These are phyloP conservation scores for Drosophila repletoides DNA, from an alignment of 1,140 invertebrate species.

Conservation along the genomic window DNA sequence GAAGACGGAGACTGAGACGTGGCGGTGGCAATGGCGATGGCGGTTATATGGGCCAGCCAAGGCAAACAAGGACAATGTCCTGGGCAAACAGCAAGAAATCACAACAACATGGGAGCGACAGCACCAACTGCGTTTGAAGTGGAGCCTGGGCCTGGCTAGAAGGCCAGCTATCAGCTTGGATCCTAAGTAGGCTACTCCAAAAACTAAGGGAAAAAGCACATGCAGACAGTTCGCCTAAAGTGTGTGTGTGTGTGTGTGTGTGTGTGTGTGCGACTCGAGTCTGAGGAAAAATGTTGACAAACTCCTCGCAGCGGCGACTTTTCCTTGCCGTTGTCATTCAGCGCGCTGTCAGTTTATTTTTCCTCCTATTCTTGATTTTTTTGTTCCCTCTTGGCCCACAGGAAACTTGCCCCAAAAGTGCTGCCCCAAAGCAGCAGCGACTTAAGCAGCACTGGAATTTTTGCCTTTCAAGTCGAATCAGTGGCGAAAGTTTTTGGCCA, in stretches of 20 bases:
- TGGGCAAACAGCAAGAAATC: slow-evolving; percentile 64
- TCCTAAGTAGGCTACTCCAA: slow-evolving; percentile 51
- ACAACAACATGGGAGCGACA: slow-evolving; percentile 8
- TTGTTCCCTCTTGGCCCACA: slow-evolving; percentile 4
- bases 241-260: slow-evolving; percentile 2
- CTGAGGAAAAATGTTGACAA: slow-evolving; percentile 70
- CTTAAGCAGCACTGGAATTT: slow-evolving; percentile 44
- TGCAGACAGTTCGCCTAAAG: slow-evolving; percentile 39
- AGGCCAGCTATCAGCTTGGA: slow-evolving; percentile 35
- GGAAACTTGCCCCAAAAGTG: slow-evolving; percentile 28
- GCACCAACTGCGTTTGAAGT: slow-evolving; percentile 30
- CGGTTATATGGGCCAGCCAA: slow-evolving; percentile 47
- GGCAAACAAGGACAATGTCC: slow-evolving; percentile 59
- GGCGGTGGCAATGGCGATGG: neutral
- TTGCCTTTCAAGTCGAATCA: slow-evolving; percentile 53
- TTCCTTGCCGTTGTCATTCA: slow-evolving; percentile 68
- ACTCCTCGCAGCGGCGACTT: slow-evolving; percentile 57
- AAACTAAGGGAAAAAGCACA: slow-evolving; percentile 40
- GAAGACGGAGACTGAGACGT: too few species aligned
- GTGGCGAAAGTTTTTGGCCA: slow-evolving; percentile 54
- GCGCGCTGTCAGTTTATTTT: slow-evolving; percentile 73
- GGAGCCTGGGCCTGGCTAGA: slow-evolving; percentile 27
- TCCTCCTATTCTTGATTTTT: slow-evolving; percentile 22
- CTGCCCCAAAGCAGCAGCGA: slow-evolving; percentile 14
- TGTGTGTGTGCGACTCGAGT: neutral